Base-by-base conservation (phyloP, 2,888 invertebrate genomes). In the Euplexia lucipara region DNA sequence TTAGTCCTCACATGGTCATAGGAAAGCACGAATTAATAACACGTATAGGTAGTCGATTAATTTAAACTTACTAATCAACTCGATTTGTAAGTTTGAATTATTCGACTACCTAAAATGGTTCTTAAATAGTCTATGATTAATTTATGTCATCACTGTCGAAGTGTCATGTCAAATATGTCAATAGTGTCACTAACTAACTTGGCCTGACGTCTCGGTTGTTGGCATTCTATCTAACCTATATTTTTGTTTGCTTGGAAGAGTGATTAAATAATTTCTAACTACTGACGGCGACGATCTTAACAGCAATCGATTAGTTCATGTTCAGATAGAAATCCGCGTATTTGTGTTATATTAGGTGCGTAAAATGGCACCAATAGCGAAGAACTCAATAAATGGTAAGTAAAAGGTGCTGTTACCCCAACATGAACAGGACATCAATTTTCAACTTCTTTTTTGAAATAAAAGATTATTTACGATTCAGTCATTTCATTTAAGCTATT, bases 351-450 rank as follows among this genome's bases (percentile, higher is more conserved):
- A 26, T 30, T 30, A 35, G 26, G 60, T 52, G 32, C 44, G 8
- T 42, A 77, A 41, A 66, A 91, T 91, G 91, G 86, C 91, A 32
- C 91, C 88, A 9, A 81, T 70, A 57, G 70, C 67, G 47, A 82
- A 65, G 32, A 83, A 83, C 30, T 67, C 82, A 10, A 63, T 83
- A 48, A 83, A 86, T 60, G 91, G 91, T 90, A 81, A 80, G 78
- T 70, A 5, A 32, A 37, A 65, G 22, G 14, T 9, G 20, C 9
- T 37, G n/a, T 5, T 6, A 14, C 3, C 0, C 14, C 26, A 14
- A 53, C 26, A 18, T 14, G 2, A 37, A 9, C n/a, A 18, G 3
- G 3, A 26, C 4, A 32, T 14, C 3, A 8, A 9, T 8, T 26
- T 9, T 20, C 1, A 5, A 34, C 2, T 54, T 37, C 39, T 3